phyloP scores from a whole-genome alignment of 37 sponge, comb jelly and placozoan genomes.

The Ephydatia muelleri region DNA sequence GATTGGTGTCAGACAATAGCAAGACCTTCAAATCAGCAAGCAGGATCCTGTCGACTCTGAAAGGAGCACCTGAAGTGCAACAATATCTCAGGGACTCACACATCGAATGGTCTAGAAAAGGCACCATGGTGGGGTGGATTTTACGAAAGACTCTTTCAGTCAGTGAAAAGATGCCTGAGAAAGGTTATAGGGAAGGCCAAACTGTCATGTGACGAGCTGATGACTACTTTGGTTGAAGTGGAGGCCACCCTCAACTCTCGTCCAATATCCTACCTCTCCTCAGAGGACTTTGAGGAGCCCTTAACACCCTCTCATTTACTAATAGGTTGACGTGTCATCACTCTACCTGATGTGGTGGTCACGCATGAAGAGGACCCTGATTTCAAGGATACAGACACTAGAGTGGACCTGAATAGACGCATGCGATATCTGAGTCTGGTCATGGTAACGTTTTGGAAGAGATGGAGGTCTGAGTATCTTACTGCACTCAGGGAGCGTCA shows the following conservation, averaged over 20 bases:
- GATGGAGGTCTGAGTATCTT: slow-evolving; percentile 3
- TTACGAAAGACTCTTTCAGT: neutral
- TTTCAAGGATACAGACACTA: neutral
- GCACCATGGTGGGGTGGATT: slow-evolving; percentile 2
- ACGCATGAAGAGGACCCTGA: neutral
- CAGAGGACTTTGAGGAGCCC: neutral
- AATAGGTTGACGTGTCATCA: slow-evolving; percentile 3
- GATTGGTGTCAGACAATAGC: too few relatives aligned
- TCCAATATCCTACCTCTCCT: slow-evolving; percentile 1
- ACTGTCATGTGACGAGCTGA: slow-evolving; percentile 3
- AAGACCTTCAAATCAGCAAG: too few relatives aligned
- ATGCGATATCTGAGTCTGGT: neutral
- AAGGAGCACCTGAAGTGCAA: too few relatives aligned
- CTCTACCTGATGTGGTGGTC: neutral
- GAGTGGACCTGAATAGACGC: neutral
- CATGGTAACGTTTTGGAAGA: neutral
- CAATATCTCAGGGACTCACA: too few relatives aligned
- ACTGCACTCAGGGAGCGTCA: neutral
- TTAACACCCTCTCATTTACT: slow-evolving; percentile 5
- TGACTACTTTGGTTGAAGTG: slow-evolving; percentile 4
- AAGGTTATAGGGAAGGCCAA: neutral
- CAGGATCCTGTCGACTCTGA: too few relatives aligned
- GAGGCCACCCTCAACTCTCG: neutral
- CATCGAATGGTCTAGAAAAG: neutral
- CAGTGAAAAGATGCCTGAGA: neutral